These are phyloP conservation scores for Cochlearius cochlearius DNA, from an alignment of 2,113 vertebrate genomes.

Conservation along the genomic window DNA sequence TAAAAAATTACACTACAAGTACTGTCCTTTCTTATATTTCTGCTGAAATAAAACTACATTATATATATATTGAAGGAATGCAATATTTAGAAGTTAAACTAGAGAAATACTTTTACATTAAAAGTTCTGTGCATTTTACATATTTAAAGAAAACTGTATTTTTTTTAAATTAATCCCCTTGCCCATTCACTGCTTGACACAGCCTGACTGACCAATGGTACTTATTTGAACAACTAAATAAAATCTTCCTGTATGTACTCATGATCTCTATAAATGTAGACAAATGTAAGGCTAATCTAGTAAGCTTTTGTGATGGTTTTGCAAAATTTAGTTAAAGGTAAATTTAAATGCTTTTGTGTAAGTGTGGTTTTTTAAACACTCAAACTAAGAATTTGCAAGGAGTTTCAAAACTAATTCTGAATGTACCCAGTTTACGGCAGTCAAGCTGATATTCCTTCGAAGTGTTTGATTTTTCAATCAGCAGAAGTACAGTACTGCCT, in stretches of 20 bases:
- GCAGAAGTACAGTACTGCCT: not conserved
- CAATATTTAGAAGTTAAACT: not conserved
- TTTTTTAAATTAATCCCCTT: not conserved
- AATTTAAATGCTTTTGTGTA: not conserved
- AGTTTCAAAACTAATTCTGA: not conserved
- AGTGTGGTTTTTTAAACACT: not conserved
- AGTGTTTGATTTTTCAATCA: not conserved
- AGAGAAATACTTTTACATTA: not conserved
- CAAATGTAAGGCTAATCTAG: not conserved
- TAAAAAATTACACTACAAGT: not conserved
- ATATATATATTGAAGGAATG: not conserved
- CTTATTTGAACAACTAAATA: not conserved
- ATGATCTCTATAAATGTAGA: not conserved
- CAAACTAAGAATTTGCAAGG: not conserved
- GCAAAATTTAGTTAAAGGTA: not conserved
- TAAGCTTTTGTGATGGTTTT: not conserved
- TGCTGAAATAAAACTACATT: not conserved
- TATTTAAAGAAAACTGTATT: not conserved
- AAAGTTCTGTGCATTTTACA: not conserved
- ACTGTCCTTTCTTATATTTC: not conserved
- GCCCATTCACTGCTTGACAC: not conserved
- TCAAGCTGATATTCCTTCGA: not conserved
- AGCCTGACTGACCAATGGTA: not conserved
- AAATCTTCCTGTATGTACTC: not conserved
- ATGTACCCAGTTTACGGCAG: not conserved